A percentile compares a stretch with the other conserved stretches of the same genome.
Conservation (phyloP, 2,888 invertebrate species). For the Mythimna ferrago region DNA sequence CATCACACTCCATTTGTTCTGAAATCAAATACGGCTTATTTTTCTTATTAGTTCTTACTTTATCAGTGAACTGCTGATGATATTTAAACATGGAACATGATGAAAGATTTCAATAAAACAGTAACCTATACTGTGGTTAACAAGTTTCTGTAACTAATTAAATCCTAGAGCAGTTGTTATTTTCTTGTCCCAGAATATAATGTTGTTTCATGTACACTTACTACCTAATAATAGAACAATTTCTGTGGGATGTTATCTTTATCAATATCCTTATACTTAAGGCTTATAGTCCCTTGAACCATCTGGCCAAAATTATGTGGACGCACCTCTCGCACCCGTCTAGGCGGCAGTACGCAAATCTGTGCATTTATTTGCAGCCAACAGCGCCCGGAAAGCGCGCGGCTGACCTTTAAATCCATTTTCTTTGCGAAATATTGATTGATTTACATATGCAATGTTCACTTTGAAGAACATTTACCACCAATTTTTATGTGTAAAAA, state of each 20-base stretch:
- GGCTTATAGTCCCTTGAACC: too few relatives aligned
- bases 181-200: background rate
- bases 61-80: background rate
- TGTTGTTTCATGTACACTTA: background rate
- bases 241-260: slow-evolving; percentile 13
- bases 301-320: too few relatives aligned
- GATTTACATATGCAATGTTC: too few relatives aligned
- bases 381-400: too few relatives aligned
- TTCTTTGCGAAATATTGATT: too few relatives aligned
- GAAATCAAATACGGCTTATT: slow-evolving; percentile 68
- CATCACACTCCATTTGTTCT: slow-evolving; percentile 92
- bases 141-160: background rate
- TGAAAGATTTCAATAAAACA: background rate
- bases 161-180: background rate
- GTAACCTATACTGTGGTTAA: background rate
- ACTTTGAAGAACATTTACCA: too few relatives aligned
- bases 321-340: too few relatives aligned
- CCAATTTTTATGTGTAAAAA: too few relatives aligned
- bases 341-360: too few relatives aligned
- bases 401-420: too few relatives aligned
- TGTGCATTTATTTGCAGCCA: too few relatives aligned
- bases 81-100: background rate
- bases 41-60: slow-evolving; percentile 5
- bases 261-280: background rate
- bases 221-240: slow-evolving; percentile 3